Percentiles rank a stretch among this genome's conserved stretches.
These are phyloP conservation scores for Podilymbus podiceps DNA, from an alignment of 2,113 vertebrate genomes.

Conservation along the genomic window DNA sequence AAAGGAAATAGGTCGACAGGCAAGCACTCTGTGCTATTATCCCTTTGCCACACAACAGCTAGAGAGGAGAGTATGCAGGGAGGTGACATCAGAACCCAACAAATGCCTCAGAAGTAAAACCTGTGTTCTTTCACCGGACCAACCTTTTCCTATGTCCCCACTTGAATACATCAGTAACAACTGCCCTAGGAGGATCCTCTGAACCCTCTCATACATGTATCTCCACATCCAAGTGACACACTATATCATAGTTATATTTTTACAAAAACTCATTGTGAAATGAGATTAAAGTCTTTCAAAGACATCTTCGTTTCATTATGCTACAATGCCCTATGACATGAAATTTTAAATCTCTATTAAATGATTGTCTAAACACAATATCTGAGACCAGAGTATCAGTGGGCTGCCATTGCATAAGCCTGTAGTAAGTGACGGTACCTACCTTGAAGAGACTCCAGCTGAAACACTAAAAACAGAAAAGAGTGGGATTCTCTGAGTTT, in stretches of 20 bases:
- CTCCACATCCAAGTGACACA: background rate
- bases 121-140: background rate
- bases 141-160: background rate
- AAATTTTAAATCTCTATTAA: background rate
- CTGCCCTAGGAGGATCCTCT: background rate
- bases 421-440: background rate
- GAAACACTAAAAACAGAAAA: background rate
- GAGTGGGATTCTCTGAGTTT: background rate
- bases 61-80: background rate
- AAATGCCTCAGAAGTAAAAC: background rate
- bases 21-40: background rate
- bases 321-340: background rate
- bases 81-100: background rate
- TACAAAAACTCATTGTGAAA: background rate
- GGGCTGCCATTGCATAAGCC: background rate
- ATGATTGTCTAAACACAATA: background rate
- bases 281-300: background rate
- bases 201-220: background rate
- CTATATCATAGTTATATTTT: background rate
- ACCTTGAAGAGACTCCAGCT: background rate
- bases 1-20: background rate
- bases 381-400: background rate
- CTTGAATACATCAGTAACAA: background rate
- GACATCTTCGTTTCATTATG: background rate
- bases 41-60: background rate